Evolutionary conservation across 2,797 vertebrate genomes (phyloP).

Genomic region (Pseudochaenichthys georgianus): DNA sequence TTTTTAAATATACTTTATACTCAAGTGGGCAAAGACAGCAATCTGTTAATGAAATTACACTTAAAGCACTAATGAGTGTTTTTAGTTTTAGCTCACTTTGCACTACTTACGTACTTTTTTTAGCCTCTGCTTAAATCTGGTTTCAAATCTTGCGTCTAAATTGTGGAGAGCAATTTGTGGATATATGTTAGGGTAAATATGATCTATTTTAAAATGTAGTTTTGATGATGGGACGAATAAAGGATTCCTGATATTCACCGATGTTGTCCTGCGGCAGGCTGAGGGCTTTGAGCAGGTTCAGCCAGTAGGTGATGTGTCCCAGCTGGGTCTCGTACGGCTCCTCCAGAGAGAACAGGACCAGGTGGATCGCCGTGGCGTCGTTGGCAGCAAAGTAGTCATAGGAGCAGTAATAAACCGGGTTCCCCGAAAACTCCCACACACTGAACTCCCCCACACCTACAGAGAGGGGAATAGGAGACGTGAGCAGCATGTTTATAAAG

Average conservation of each 20-base stretch:
- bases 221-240: not conserved
- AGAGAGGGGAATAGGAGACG: not conserved
- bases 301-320: slow-evolving; percentile 97
- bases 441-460: slow-evolving; percentile 96
- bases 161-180: too few relatives aligned
- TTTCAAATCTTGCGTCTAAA: not conserved
- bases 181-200: not conserved
- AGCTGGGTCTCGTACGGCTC: slow-evolving; percentile 97
- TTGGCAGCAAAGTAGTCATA: slow-evolving; percentile 97
- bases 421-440: slow-evolving; percentile 98
- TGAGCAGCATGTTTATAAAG: not conserved
- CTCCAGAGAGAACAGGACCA: slow-evolving; percentile 95
- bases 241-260: slow-evolving; percentile 74
- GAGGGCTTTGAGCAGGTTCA: slow-evolving; percentile 94
- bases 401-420: slow-evolving; percentile 95
- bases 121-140: not conserved
- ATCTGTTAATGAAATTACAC: not conserved
- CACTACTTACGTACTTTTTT: not conserved
- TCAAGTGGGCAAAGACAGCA: not conserved
- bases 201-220: not conserved
- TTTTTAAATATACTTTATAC: too few relatives aligned
- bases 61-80: not conserved
- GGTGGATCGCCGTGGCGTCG: slow-evolving; percentile 91
- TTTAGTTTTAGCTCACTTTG: not conserved
- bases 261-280: slow-evolving; percentile 91